These are phyloP conservation scores for Andrena marginata DNA, from an alignment of 2,888 invertebrate species.

Conservation along the genomic window DNA sequence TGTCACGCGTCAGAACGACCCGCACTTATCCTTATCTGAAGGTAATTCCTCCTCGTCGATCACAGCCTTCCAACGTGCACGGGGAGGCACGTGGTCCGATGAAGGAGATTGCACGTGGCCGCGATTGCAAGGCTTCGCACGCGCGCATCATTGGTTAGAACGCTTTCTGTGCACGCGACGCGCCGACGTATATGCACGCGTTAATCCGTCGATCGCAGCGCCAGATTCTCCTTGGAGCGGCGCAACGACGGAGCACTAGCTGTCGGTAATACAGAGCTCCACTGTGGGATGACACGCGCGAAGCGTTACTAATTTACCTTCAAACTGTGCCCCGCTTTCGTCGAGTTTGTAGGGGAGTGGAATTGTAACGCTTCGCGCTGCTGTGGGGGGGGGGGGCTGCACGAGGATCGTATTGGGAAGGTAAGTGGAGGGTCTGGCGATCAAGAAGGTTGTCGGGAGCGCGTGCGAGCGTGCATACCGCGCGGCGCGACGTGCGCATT, in stretches of 20 bases:
- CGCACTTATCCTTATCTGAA: constrained; percentile 75
- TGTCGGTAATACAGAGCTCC: constrained; percentile 1
- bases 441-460: constrained; percentile 21
- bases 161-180: constrained; percentile 48
- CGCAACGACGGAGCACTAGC: no score
- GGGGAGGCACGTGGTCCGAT: constrained; percentile 7
- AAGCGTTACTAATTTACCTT: not conserved
- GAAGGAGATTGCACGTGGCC: constrained; percentile 15
- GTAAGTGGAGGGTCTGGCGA: constrained; percentile 28
- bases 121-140: constrained; percentile 65
- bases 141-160: constrained; percentile 44
- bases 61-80: constrained; percentile 19
- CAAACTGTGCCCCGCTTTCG: no score
- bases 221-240: no score
- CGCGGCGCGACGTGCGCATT: constrained; percentile 71
- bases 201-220: constrained; percentile 1
- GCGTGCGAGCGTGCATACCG: constrained; percentile 18
- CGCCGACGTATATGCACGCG: constrained; percentile 25
- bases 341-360: no score
- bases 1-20: constrained; percentile 39
- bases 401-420: constrained; percentile 13
- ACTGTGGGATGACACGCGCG: not conserved
- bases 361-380: no score
- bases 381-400: no score
- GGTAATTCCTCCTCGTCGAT: constrained; percentile 37